phyloP scores from a whole-genome alignment of 2,797 vertebrate species.

The Aselliscus stoliczkanus region DNA sequence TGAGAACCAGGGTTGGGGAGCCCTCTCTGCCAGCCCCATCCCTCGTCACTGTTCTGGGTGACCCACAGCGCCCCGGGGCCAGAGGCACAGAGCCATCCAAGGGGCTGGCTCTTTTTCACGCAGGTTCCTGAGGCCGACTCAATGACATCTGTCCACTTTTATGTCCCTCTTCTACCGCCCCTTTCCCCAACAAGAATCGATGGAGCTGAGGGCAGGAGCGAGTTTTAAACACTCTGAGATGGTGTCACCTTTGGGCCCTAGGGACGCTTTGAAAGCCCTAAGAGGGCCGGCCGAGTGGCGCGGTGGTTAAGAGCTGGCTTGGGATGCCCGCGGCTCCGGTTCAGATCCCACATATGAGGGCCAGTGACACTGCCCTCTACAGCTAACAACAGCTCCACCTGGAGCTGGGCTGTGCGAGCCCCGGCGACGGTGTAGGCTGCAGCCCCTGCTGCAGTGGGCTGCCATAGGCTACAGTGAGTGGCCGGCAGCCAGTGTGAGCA shows the following conservation, averaged over 20 bases:
- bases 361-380: no score
- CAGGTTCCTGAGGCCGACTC: accelerated
- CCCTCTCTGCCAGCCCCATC: neutral
- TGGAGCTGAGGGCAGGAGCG: neutral
- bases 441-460: no score
- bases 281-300: no score
- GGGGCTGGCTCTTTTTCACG: neutral
- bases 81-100: accelerated
- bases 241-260: neutral
- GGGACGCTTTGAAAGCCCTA: neutral
- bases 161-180: neutral
- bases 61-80: no score
- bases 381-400: no score
- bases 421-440: no score
- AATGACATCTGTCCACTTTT: neutral
- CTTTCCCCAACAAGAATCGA: neutral
- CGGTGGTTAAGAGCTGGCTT: no score
- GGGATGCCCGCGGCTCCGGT: no score
- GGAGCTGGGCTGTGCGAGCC: no score
- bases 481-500: no score
- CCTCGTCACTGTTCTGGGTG: neutral
- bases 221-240: neutral
- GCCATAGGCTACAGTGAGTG: no score
- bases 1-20: neutral
- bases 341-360: no score